phyloP scores from a whole-genome alignment of 1,140 invertebrate genomes.

The Neodiprion virginianus region DNA sequence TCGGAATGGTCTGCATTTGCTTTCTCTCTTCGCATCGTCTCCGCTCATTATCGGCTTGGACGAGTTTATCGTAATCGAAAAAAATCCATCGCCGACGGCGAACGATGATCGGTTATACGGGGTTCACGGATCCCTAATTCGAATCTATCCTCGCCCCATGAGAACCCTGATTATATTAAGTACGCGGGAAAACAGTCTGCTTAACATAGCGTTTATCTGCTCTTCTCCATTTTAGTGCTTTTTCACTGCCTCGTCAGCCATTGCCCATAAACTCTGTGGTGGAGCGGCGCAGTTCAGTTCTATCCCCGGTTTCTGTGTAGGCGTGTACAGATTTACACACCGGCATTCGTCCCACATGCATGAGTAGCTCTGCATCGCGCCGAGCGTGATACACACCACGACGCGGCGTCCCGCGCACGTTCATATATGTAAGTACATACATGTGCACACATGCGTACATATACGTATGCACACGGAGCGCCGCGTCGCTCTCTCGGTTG shows the following conservation, averaged over 20 bases:
- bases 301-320: too few species aligned
- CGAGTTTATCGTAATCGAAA: background rate
- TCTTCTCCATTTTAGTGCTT: constrained; percentile 62
- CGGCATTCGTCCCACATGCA: too few species aligned
- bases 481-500: background rate
- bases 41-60: too few species aligned
- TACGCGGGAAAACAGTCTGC: constrained; percentile 60
- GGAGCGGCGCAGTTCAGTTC: too few species aligned
- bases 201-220: constrained; percentile 63
- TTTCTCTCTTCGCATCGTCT: too few species aligned
- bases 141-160: constrained; percentile 37
- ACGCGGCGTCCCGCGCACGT: background rate
- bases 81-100: background rate
- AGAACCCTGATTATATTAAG: constrained; percentile 61
- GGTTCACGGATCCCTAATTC: constrained; percentile 29
- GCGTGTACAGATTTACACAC: too few species aligned
- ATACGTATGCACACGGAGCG: background rate
- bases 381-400: background rate
- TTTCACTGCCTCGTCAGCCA: constrained; percentile 62
- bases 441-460: background rate
- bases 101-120: background rate
- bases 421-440: background rate
- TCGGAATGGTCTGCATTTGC: too few species aligned
- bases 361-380: too few species aligned
- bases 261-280: constrained; percentile 55